These are phyloP conservation scores for Erinaceus europaeus DNA, from an alignment of 2,113 vertebrate genomes.

Conservation along the genomic window DNA sequence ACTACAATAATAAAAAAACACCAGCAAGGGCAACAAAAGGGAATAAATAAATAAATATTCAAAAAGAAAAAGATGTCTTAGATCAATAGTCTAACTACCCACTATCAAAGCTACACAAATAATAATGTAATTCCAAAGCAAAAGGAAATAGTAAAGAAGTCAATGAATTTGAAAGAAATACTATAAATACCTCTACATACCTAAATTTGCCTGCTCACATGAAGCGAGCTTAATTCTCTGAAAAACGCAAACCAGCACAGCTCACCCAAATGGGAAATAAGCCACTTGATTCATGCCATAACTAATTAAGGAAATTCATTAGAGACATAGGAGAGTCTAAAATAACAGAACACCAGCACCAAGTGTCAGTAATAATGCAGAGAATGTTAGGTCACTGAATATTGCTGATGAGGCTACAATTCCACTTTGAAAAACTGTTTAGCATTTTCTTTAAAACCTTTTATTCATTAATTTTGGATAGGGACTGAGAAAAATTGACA, in stretches of 20 bases:
- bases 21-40: no score
- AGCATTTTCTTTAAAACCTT: neutral
- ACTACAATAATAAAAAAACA: no score
- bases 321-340: neutral
- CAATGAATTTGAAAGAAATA: neutral
- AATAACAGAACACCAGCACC: neutral
- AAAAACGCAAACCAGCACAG: conserved; percentile 1
- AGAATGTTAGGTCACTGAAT: neutral
- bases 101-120: neutral
- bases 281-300: neutral
- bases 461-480: no score
- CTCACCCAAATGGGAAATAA: neutral
- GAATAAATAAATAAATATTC: no score
- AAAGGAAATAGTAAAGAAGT: neutral
- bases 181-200: neutral
- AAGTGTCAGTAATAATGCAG: neutral
- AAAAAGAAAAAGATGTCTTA: neutral
- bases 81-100: neutral
- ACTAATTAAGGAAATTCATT: conserved; percentile 2
- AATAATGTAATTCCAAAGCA: neutral
- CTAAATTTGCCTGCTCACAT: conserved; percentile 19
- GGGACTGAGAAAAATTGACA: no score
- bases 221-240: neutral
- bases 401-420: neutral
- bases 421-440: neutral